Evolutionary conservation across 2,113 vertebrate species (phyloP).

Genomic region (Notothenia rossii): DNA sequence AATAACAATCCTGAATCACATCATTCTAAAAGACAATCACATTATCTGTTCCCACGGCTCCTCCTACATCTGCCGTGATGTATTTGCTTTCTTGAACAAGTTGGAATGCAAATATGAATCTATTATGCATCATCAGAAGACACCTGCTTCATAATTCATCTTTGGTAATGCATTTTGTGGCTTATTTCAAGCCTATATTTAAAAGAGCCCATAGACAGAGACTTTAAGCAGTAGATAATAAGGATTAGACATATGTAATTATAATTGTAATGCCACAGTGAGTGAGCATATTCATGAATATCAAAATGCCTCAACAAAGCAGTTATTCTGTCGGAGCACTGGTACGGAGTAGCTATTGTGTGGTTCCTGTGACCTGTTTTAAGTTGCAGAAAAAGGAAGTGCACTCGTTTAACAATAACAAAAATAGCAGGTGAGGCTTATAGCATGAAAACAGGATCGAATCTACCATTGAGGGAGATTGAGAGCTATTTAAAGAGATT

Average conservation of each 20-base stretch:
- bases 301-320: slow-evolving; percentile 59
- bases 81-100: slow-evolving; percentile 38
- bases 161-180: slow-evolving; percentile 38
- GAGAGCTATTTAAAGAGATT: background rate
- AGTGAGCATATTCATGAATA: slow-evolving; percentile 71
- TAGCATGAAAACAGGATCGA: background rate
- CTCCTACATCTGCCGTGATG: background rate
- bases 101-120: slow-evolving; percentile 51
- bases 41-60: background rate
- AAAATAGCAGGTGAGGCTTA: background rate
- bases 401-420: background rate
- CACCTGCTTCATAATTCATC: slow-evolving; percentile 54
- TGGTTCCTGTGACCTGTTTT: slow-evolving; percentile 16
- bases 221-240: slow-evolving; percentile 68
- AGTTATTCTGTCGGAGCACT: slow-evolving; percentile 28
- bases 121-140: slow-evolving; percentile 55
- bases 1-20: background rate
- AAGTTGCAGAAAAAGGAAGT: slow-evolving; percentile 21
- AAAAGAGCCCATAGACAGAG: slow-evolving; percentile 37
- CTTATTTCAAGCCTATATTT: slow-evolving; percentile 37
- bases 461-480: background rate
- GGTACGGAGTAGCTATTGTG: slow-evolving; percentile 17
- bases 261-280: slow-evolving; percentile 70
- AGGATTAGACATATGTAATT: slow-evolving; percentile 73
- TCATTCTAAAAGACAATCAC: slow-evolving; percentile 24